Conservation (phyloP, 2,888 invertebrate species). For the Drosophila fulvimacula region DNA sequence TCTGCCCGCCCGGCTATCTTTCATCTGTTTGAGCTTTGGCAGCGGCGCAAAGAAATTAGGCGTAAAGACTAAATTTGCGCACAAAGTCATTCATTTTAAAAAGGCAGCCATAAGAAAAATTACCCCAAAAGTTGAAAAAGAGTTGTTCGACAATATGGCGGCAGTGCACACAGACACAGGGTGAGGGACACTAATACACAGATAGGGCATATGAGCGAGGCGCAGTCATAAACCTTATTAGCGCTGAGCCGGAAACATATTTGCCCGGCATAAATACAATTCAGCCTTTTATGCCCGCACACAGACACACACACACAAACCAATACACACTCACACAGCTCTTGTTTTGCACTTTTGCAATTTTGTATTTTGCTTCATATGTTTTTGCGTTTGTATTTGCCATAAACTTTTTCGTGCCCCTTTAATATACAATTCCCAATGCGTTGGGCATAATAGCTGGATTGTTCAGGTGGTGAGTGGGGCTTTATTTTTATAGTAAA, state of each 20-base stretch:
- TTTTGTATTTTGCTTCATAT: conserved; percentile 65
- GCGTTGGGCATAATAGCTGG: conserved; percentile 18
- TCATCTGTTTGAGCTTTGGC: conserved; percentile 23
- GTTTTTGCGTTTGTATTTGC: conserved; percentile 58
- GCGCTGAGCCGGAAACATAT: conserved; percentile 77
- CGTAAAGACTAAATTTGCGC: conserved; percentile 76
- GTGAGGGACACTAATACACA: neutral
- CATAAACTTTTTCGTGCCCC: conserved; percentile 38
- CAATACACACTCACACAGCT: conserved; percentile 21
- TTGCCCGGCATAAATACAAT: conserved; percentile 78
- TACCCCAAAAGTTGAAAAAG: conserved; percentile 64
- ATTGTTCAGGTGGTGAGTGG: neutral
- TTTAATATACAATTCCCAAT: conserved; percentile 29
- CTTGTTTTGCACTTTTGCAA: conserved; percentile 75
- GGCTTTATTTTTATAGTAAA: neutral
- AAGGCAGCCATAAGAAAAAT: conserved; percentile 72
- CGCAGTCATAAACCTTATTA: conserved; percentile 76
- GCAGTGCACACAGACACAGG: conserved; percentile 24
- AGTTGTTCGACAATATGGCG: conserved; percentile 74
- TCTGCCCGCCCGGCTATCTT: conserved; percentile 2
- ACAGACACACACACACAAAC: conserved; percentile 12
- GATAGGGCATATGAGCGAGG: conserved; percentile 33
- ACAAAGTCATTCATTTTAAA: conserved; percentile 74
- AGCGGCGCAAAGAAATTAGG: conserved; percentile 70
- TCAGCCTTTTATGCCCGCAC: conserved; percentile 62